Evolutionary conservation across 2,113 vertebrate genomes (phyloP).

Genomic region (Macquaria ambigua): DNA sequence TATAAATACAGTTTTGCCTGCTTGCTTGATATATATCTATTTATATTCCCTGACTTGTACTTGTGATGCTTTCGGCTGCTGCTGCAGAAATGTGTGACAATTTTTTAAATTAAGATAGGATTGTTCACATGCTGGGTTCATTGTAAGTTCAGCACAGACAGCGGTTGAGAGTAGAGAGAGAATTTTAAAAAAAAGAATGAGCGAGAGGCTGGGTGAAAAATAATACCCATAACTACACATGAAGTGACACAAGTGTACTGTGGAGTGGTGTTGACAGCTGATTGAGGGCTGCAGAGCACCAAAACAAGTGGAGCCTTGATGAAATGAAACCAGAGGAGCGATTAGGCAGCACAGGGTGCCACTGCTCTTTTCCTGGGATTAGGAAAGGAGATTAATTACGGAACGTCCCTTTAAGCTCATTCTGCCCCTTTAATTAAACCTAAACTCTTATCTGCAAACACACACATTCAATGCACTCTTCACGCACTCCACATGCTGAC

Average conservation of each 20-base stretch:
- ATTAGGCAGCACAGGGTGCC: conserved; percentile 23
- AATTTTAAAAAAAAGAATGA: not conserved
- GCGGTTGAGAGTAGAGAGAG: not conserved
- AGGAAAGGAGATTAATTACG: conserved; percentile 75
- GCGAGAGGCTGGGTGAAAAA: not conserved
- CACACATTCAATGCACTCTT: conserved; percentile 26
- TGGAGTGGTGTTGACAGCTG: not conserved
- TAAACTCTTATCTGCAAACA: conserved; percentile 54
- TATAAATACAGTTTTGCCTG: too few species aligned
- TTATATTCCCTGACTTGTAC: not conserved
- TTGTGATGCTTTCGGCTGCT: not conserved
- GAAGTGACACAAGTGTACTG: not conserved
- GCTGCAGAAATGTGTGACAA: conserved; percentile 1
- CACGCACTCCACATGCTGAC: conserved; percentile 5
- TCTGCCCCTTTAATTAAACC: conserved; percentile 76
- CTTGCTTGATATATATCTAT: too few species aligned
- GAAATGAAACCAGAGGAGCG: conserved; percentile 26
- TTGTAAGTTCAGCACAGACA: not conserved
- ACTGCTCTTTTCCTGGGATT: conserved; percentile 75
- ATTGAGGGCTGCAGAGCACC: not conserved
- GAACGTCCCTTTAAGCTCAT: conserved; percentile 65
- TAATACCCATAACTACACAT: not conserved
- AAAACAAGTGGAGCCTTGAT: conserved; percentile 39
- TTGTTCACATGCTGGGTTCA: conserved; percentile 8
- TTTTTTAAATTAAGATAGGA: not conserved